Evolutionary conservation across 2,888 invertebrate genomes (phyloP).

Genomic region (Acronicta alni): DNA sequence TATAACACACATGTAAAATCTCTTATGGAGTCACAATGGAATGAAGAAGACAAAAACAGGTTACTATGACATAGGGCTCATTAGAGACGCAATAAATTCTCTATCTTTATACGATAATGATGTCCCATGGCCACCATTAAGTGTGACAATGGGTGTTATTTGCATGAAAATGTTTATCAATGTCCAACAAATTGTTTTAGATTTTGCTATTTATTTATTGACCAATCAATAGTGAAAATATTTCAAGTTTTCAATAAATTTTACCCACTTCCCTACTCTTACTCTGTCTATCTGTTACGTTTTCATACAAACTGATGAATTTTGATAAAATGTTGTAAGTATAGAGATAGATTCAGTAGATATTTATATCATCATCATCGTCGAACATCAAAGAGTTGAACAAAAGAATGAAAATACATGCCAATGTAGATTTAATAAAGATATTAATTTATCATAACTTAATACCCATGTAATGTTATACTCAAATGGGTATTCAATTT

Average conservation of each 20-base stretch:
- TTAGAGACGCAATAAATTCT: constrained; percentile 45
- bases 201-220: constrained; percentile 51
- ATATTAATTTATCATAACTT: constrained; percentile 7
- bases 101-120: constrained; percentile 35
- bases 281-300: too few relatives aligned
- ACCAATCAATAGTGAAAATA: constrained; percentile 64
- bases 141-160: constrained; percentile 26
- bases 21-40: constrained; percentile 38
- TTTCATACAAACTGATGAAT: too few relatives aligned
- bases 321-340: too few relatives aligned
- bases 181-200: constrained; percentile 14
- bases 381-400: too few relatives aligned
- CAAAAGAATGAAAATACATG: neutral
- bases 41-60: constrained; percentile 40
- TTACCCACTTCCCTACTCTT: too few relatives aligned
- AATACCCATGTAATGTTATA: constrained; percentile 23
- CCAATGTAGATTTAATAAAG: neutral
- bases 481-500: constrained; percentile 5
- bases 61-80: constrained; percentile 25
- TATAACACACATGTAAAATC: constrained; percentile 32
- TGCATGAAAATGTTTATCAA: constrained; percentile 17
- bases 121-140: constrained; percentile 33
- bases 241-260: too few relatives aligned
- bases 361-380: too few relatives aligned
- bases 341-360: too few relatives aligned